Evolutionary conservation across 64 coral and sea anemone genomes (phyloP), one percentile per base, ranked within the genome.

Genomic region (Porites australiensis): DNA sequence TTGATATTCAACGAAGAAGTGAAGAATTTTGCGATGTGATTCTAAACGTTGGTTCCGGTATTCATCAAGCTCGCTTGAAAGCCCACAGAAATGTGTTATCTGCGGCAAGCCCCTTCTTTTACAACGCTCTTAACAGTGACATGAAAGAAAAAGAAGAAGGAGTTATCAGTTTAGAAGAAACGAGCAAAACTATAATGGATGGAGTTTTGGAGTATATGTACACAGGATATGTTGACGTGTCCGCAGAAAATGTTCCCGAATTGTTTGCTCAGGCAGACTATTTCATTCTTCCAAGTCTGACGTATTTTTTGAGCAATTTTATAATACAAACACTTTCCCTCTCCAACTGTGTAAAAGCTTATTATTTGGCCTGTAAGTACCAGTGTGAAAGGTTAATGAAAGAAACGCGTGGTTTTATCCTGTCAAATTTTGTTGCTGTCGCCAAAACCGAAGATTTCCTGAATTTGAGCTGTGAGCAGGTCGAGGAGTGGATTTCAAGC

Each of bases 191-290:
- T 58, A 47, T 82, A 4, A 90, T 90, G 76, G 88, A 90, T 58
- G 88, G 78, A 65, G 13, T 90, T 2, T 79, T 90, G 15, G n/a
- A 90, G 63, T 90, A 57, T 90, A 6, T 90, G 53, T 90, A 90
- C 21, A 90, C 88, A 0, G 88, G 88, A 69, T 63, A 81, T 43
- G 88, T 81, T 52, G 77, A 59, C 19, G 50, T 90, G 8, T 79
- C 44, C 21, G 20, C 50, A 58, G 6, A 10, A 18, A 90, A 90
- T 69, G 88, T 74, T 6, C 9, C 54, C 18, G 88, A 90, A 58
- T 18, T 90, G 5, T 14, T 90, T 6, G 45, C 50, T 22, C 53
- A 16, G 47, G 88, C 88, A 58, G 80, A 90, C 37, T 90, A 81
- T 79, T 80, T 79, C 4, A 44, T 71, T 6, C 2, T 90, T 19